phyloP scores from a whole-genome alignment of 2,888 invertebrate genomes.

The Drosophila colorata region DNA sequence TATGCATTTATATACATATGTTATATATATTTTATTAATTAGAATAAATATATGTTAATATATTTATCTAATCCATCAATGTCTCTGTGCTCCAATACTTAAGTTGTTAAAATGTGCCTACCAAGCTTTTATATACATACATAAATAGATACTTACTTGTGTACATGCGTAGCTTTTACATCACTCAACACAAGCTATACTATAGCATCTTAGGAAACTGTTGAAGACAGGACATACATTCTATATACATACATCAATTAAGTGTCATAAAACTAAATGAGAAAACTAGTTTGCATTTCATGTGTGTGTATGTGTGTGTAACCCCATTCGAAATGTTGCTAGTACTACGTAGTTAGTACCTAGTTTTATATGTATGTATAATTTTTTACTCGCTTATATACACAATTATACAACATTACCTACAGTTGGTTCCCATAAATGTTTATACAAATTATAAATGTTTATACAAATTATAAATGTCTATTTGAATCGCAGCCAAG shows the following conservation, averaged over 20 bases:
- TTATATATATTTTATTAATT: conserved; percentile 12
- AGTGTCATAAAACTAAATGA: conserved; percentile 1
- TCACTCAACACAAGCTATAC: conserved; percentile 9
- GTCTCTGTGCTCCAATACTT: conserved; percentile 24
- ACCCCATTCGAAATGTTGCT: not conserved
- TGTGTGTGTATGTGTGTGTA: conserved; percentile 11
- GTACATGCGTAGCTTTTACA: conserved; percentile 24
- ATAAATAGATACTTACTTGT: conserved; percentile 18
- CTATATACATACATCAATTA: conserved; percentile 1
- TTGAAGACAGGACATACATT: conserved; percentile 1
- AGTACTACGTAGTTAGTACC: conserved; percentile 22
- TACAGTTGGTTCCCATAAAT: not conserved
- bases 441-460: conserved; percentile 3
- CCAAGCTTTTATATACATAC: conserved; percentile 19
- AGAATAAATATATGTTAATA: conserved; percentile 4
- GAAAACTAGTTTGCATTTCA: not conserved
- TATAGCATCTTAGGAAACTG: conserved; percentile 5
- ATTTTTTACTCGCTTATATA: conserved; percentile 8
- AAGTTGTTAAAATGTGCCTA: conserved; percentile 32
- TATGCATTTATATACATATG: conserved; percentile 16
- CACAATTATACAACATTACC: conserved; percentile 6
- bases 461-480: not conserved
- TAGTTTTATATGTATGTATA: conserved; percentile 20
- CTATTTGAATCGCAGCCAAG: conserved; percentile 1
- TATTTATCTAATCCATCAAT: conserved; percentile 11